Conservation (phyloP, 2,797 vertebrate genomes). For the Ambastaia sidthimunki region DNA sequence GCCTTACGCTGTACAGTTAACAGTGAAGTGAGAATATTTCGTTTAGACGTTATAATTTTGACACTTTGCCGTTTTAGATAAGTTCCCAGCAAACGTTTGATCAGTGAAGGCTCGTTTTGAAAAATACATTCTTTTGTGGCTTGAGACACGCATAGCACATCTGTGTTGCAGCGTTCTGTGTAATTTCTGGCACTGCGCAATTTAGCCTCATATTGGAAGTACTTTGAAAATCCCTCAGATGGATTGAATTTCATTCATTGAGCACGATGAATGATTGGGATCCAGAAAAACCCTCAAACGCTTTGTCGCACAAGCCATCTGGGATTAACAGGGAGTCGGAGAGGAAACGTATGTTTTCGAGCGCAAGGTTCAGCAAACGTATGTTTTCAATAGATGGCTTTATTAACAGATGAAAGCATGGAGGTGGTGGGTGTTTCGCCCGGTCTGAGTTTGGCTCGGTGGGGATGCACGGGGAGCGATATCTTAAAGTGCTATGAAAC, state of each 20-base stretch:
- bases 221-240: slow-evolving; percentile 39
- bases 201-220: slow-evolving; percentile 22
- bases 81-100: background rate
- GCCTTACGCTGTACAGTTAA: too few relatives aligned
- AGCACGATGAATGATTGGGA: slow-evolving; percentile 42
- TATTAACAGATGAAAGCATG: slow-evolving; percentile 52
- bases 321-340: slow-evolving; percentile 44
- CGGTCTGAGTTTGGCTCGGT: slow-evolving; percentile 25
- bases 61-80: background rate
- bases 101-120: background rate
- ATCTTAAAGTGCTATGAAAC: slow-evolving; percentile 52
- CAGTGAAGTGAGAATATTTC: slow-evolving; percentile 4
- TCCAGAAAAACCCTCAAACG: slow-evolving; percentile 44
- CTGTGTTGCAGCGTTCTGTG: slow-evolving; percentile 20
- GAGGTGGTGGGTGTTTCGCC: slow-evolving; percentile 45
- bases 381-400: slow-evolving; percentile 58
- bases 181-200: slow-evolving; percentile 11
- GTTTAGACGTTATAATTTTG: background rate
- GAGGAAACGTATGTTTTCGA: slow-evolving; percentile 39
- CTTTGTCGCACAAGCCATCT: slow-evolving; percentile 47
- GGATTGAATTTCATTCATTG: slow-evolving; percentile 48
- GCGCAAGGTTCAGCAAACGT: slow-evolving; percentile 20
- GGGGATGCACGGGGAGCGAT: slow-evolving; percentile 35
- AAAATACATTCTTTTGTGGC: background rate
- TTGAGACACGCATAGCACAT: slow-evolving; percentile 6